phyloP scores from a whole-genome alignment of 2,888 invertebrate genomes.

The Cecidostiba fungosa region DNA sequence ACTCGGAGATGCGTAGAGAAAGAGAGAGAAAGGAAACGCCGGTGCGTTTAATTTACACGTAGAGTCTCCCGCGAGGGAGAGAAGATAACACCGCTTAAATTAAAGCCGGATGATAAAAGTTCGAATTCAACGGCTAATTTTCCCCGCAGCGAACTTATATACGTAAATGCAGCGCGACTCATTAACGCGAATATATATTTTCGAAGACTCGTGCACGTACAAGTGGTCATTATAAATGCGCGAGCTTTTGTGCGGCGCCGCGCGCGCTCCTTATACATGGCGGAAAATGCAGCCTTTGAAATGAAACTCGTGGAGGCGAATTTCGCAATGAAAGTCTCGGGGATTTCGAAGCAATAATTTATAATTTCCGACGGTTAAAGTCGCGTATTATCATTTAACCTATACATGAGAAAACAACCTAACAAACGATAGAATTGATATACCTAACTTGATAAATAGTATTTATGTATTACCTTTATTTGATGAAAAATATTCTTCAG shows the following conservation, averaged over 20 bases:
- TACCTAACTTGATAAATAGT: no score
- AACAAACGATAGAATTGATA: no score
- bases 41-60: constrained; percentile 77
- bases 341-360: constrained; percentile 53
- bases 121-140: constrained; percentile 78
- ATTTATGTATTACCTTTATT: no score
- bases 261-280: not conserved
- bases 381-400: no score
- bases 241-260: not conserved
- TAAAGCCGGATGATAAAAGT: constrained; percentile 80
- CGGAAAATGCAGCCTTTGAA: not conserved
- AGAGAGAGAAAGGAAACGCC: constrained; percentile 66
- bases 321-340: constrained; percentile 34
- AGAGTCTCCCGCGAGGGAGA: constrained; percentile 74
- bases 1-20: constrained; percentile 2
- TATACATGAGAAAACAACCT: no score
- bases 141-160: constrained; percentile 74
- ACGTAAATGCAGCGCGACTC: constrained; percentile 78
- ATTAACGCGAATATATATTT: constrained; percentile 72
- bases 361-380: constrained; percentile 57
- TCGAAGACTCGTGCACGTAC: not conserved
- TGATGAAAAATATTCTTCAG: no score
- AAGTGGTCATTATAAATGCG: constrained; percentile 33
- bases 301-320: not conserved
- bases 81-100: constrained; percentile 78